Evolutionary conservation across 2,888 invertebrate genomes (phyloP).

Genomic region (Rhagonycha lutea): DNA sequence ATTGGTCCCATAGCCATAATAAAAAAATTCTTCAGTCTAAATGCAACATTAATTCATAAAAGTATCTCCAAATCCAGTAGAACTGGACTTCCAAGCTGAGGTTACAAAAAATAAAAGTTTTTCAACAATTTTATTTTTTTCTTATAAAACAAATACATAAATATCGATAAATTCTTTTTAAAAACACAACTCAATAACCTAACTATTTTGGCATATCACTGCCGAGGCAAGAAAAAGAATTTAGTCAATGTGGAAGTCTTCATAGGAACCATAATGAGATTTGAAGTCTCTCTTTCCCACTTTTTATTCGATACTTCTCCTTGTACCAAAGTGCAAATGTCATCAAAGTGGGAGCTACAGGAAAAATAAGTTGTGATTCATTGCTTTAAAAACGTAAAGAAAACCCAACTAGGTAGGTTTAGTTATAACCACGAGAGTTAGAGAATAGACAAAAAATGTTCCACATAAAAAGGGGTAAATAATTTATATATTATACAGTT

Average conservation of each 20-base stretch:
- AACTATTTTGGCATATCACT: neutral
- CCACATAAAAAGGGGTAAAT: too few relatives aligned
- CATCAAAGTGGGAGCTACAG: slow-evolving; percentile 43
- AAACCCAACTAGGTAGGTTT: too few relatives aligned
- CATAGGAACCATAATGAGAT: slow-evolving; percentile 21
- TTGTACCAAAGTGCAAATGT: slow-evolving; percentile 42
- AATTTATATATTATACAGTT: too few relatives aligned
- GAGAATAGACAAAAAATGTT: too few relatives aligned
- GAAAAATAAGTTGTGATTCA: slow-evolving; percentile 37
- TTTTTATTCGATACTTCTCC: slow-evolving; percentile 35
- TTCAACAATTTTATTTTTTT: neutral
- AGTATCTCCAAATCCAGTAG: too few relatives aligned
- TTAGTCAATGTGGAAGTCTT: slow-evolving; percentile 25
- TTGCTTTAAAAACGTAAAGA: slow-evolving; percentile 28
- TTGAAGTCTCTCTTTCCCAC: slow-evolving; percentile 32
- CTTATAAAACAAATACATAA: neutral
- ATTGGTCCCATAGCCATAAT: too few relatives aligned
- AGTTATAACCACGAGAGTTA: too few relatives aligned
- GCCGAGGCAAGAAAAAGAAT: slow-evolving; percentile 24
- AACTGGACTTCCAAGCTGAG: too few relatives aligned
- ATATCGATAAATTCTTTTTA: neutral
- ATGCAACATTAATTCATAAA: too few relatives aligned
- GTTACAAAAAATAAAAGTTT: neutral
- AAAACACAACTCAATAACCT: neutral
- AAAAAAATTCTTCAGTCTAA: too few relatives aligned